Evolutionary conservation across 2,797 vertebrate species (phyloP).

Genomic region (Pseudochirops corinnae): DNA sequence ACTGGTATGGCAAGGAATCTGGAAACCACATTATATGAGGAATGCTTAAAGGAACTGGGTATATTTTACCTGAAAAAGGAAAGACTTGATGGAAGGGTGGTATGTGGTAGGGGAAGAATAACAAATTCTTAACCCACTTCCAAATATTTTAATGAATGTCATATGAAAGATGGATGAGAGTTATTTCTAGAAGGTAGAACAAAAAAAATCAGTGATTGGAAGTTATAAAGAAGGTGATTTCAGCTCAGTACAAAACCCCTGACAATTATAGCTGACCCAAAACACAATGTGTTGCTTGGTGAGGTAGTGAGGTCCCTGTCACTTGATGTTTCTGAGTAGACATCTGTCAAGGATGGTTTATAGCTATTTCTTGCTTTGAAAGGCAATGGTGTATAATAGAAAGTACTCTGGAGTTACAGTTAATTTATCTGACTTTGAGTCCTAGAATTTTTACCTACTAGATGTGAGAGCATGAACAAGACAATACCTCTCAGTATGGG

Average conservation of each 20-base stretch:
- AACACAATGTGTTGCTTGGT: neutral
- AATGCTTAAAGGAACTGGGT: neutral
- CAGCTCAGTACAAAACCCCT: neutral
- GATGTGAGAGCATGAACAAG: neutral
- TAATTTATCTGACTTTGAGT: neutral
- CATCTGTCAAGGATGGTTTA: neutral
- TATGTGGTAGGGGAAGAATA: neutral
- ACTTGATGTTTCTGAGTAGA: neutral
- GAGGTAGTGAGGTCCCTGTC: neutral
- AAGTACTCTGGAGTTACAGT: neutral
- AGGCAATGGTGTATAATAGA: neutral
- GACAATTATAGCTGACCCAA: neutral
- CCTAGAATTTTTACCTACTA: neutral
- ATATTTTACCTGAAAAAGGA: neutral
- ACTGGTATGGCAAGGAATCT: neutral
- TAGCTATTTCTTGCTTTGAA: neutral
- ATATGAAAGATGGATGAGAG: neutral
- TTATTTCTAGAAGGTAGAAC: neutral
- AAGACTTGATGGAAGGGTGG: neutral
- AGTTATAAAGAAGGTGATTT: neutral
- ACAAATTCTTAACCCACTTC: neutral
- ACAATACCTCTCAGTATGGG: neutral
- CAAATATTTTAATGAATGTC: conserved; percentile 4
- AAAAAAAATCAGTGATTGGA: neutral
- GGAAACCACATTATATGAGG: neutral